Percentiles rank a stretch among this genome's conserved stretches.
Conservation (phyloP, 2,113 vertebrate genomes). For the Alligator mississippiensis region DNA sequence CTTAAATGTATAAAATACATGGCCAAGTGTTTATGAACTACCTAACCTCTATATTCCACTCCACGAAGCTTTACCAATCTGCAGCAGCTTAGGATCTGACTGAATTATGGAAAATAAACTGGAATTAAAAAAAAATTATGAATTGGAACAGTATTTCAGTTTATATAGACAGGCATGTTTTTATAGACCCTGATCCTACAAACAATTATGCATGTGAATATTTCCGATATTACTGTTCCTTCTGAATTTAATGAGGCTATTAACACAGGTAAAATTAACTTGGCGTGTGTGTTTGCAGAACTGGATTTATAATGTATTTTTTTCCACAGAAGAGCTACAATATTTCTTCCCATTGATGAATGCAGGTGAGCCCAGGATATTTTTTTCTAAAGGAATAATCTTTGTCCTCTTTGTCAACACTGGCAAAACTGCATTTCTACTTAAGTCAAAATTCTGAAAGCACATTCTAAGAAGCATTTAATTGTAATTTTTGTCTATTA, state of each 20-base stretch:
- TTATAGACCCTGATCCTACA: neutral
- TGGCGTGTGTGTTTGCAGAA: accelerated
- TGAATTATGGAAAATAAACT: no score
- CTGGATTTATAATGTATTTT: neutral
- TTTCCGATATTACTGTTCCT: neutral
- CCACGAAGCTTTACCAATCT: no score
- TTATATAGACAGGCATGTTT: neutral
- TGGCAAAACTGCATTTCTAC: neutral
- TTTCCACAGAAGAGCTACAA: neutral
- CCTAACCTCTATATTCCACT: no score
- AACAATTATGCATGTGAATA: neutral
- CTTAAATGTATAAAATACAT: no score
- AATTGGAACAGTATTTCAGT: no score
- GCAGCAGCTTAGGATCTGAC: no score
- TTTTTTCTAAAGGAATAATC: neutral
- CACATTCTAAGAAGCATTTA: neutral
- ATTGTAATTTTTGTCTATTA: neutral
- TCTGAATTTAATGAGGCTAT: neutral
- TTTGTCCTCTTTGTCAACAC: neutral
- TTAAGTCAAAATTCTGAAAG: neutral
- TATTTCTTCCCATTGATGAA: neutral
- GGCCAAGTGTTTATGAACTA: no score
- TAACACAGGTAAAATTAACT: neutral
- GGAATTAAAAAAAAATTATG: no score
- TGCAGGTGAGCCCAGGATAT: neutral